Conservation (phyloP, 2,113 vertebrate genomes). For the Prunella himalayana region DNA sequence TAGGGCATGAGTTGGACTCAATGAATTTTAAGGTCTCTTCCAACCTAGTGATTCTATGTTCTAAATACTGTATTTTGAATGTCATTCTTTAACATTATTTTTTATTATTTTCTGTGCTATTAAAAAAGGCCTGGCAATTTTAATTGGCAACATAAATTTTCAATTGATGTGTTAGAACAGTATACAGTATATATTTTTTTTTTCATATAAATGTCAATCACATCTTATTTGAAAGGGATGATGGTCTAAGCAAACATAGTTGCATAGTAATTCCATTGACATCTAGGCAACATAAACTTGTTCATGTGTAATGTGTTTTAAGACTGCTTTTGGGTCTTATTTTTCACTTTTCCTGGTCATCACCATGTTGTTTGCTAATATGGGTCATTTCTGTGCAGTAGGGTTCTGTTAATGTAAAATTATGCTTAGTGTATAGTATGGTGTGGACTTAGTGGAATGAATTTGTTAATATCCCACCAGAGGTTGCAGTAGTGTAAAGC, state of each 20-base stretch:
- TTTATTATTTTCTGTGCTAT: neutral
- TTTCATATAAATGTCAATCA: neutral
- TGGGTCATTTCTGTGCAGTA: neutral
- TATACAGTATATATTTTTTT: neutral
- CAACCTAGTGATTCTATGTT: neutral
- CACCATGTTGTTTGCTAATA: neutral
- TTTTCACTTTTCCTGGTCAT: neutral
- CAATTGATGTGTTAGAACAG: neutral
- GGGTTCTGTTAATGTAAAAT: neutral
- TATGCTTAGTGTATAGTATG: neutral
- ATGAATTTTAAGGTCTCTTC: neutral
- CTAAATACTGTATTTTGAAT: neutral
- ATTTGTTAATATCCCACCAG: neutral
- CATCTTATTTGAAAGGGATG: neutral
- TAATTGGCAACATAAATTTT: neutral
- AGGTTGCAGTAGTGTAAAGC: neutral
- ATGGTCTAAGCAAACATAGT: neutral
- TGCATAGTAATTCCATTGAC: neutral
- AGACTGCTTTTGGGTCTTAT: neutral
- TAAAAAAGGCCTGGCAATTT: neutral
- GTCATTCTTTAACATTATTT: neutral
- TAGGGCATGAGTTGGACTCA: neutral
- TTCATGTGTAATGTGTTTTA: neutral
- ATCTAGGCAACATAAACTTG: neutral
- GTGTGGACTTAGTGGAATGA: neutral